Evolutionary conservation across 2,888 invertebrate genomes (phyloP).

Genomic region (Drosophila pegasa): DNA sequence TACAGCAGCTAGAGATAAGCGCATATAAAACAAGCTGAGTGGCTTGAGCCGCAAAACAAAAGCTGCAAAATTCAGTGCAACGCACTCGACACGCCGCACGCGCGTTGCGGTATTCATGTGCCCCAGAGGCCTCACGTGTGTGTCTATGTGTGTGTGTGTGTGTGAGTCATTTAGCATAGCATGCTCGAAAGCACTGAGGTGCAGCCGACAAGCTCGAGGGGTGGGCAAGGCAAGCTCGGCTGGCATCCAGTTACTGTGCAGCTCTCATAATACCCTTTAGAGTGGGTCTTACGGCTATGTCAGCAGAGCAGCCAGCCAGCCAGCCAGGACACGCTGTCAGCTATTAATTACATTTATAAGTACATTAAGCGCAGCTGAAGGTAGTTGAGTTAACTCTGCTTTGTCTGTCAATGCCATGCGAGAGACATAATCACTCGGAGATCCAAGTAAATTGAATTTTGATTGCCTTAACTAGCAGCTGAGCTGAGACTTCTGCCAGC

Average conservation of each 20-base stretch:
- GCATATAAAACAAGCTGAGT: conserved; percentile 76
- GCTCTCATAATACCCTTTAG: conserved; percentile 19
- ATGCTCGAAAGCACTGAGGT: conserved; percentile 61
- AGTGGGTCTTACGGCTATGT: neutral
- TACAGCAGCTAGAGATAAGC: conserved; percentile 70
- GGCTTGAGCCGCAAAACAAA: conserved; percentile 74
- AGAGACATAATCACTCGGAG: neutral
- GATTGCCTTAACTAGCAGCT: neutral
- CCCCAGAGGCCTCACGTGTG: conserved; percentile 23
- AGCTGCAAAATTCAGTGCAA: conserved; percentile 80
- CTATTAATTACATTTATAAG: conserved; percentile 8
- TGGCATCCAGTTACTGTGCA: conserved; percentile 27
- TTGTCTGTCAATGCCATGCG: neutral
- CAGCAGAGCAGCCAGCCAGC: neutral
- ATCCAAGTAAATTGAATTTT: neutral
- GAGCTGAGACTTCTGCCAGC: neutral
- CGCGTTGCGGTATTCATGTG: conserved; percentile 13
- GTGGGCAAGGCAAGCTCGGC: conserved; percentile 23
- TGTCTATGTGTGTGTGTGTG: conserved; percentile 27
- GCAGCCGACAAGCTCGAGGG: conserved; percentile 52
- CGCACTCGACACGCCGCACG: conserved; percentile 74
- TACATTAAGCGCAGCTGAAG: neutral
- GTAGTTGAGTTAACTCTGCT: neutral
- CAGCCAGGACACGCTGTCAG: neutral
- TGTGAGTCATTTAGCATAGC: conserved; percentile 72